Evolutionary conservation across 1,140 invertebrate genomes (phyloP), one percentile per base, ranked within the genome.

Genomic region (Sminthurinus signatus): DNA sequence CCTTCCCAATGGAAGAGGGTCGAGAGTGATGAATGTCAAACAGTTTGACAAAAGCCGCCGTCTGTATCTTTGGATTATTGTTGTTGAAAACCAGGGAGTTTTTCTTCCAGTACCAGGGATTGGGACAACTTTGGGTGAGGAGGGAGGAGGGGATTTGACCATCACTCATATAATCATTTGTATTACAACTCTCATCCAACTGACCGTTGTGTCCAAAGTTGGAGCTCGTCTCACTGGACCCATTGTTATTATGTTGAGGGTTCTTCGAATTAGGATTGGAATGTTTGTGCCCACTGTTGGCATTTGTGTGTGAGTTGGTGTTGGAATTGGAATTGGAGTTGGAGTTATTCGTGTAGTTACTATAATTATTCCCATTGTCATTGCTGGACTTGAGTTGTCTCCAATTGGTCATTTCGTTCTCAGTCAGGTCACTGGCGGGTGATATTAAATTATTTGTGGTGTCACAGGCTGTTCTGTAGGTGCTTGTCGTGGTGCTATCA

Each of bases 331-430:
- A 54, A 46, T 36, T 36, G 32, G 5, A 5, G 15, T 36, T 36
- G 32, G 32, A 8, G 32, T 36, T 15, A 36, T 36, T 15, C 5
- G 5, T 5, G 32, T 36, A 36, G 5, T 36, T 36, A 15, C 50
- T 10, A 52, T 57, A 44, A 36, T 65, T 36, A 10, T 15, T 5
- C n/a, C 32, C 50, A 10, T 50, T 62, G 17, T 42, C 57, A 29
- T 36, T 42, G 27, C 39, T 54, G 10, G 46, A 57, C 54, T 58
- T 64, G 32, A 64, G 31, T 42, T 69, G 67, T 28, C 62, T 17
- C 67, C 67, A 69, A 29, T 69, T 69, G 23, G 67, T 69, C 62
- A 69, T 68, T 10, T 60, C 46, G n/a, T 59, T 48, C 60, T 64
- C 57, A 27, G 17, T 61, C 46, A 60, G 14, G 12, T 64, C 61